These are phyloP conservation scores for Oophaga sylvatica DNA, from an alignment of 2,797 vertebrate genomes.

Conservation along the genomic window DNA sequence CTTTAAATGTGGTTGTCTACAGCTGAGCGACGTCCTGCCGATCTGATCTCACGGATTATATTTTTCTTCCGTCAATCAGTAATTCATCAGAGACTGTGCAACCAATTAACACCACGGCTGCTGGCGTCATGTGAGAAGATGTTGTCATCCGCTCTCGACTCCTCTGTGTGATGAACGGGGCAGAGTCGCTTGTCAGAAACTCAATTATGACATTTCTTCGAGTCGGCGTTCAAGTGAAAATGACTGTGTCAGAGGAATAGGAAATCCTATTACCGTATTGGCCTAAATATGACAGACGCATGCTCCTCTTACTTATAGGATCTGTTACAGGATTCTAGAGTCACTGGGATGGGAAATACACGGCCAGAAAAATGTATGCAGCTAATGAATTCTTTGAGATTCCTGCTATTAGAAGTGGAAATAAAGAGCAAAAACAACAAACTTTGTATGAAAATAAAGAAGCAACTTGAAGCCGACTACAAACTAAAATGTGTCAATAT, in stretches of 20 bases:
- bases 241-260: conserved; percentile 19
- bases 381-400: no score
- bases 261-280: not conserved
- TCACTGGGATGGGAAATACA: no score
- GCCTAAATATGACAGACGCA: not conserved
- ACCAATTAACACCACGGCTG: conserved; percentile 18
- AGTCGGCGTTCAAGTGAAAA: conserved; percentile 38
- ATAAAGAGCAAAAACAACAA: no score
- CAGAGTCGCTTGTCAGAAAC: conserved; percentile 34
- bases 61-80: not conserved
- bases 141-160: conserved; percentile 21
- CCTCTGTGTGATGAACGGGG: conserved; percentile 15
- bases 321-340: not conserved
- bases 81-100: conserved; percentile 16
- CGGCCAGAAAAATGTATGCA: no score
- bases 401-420: no score
- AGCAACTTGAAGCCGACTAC: no score
- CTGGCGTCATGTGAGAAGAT: not conserved
- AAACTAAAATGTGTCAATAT: no score
- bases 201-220: conserved; percentile 44
- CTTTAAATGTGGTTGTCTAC: not conserved
- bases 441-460: no score
- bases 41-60: conserved; percentile 1
- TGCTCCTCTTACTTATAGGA: not conserved
- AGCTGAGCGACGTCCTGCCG: not conserved